Base-by-base conservation (phyloP, 1,140 invertebrate genomes). In the Scaptomyza hsui region DNA sequence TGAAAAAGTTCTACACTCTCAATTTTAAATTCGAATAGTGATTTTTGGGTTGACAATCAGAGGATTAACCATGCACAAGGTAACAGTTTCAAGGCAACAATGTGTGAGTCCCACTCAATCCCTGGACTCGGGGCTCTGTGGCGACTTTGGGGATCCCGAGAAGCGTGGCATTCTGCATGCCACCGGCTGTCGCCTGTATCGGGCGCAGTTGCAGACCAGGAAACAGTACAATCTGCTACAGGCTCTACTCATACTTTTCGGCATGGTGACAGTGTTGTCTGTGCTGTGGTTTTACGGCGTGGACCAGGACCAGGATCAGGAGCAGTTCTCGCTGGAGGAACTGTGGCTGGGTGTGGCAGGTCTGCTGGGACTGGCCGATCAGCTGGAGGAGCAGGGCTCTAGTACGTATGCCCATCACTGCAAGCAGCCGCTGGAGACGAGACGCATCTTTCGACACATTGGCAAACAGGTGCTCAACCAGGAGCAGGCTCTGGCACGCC, bases 391-490 rank as follows among this genome's bases (percentile, higher is more conserved):
- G 21, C 5, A 10, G 7, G 18, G 4, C 9, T 1, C 3, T 35
- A 9, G 3, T 24, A 4, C 42, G 16, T 4, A 12, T 0, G 12
- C 7, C 3, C 19, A 21, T 37, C 32, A 69, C 19, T 78, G 55
- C 32, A 16, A 39, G 0, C 35, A 63, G 26, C 7, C n/a, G 2
- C 29, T 78, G 52, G 57, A 86, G 29, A 37, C 57, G 19, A 39
- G n/a, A 0, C 41, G 45, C 4, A 69, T 80, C 3, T 86, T 86
- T 32, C 57, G 60, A 0, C 13, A 63, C 10, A 65, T 86, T 9
- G 29, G 49, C 48, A 62, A 35, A 15, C 47, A 63, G 37, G 81
- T 86, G 16, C 49, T 86, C 16, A 86, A 86, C 12, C 81, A 86
- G 70, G 77, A 86, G 37, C 59, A 63, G 35, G 81, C 81, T 0